These are phyloP conservation scores for Spodoptera picta DNA, from an alignment of 2,888 invertebrate species.

Conservation along the genomic window DNA sequence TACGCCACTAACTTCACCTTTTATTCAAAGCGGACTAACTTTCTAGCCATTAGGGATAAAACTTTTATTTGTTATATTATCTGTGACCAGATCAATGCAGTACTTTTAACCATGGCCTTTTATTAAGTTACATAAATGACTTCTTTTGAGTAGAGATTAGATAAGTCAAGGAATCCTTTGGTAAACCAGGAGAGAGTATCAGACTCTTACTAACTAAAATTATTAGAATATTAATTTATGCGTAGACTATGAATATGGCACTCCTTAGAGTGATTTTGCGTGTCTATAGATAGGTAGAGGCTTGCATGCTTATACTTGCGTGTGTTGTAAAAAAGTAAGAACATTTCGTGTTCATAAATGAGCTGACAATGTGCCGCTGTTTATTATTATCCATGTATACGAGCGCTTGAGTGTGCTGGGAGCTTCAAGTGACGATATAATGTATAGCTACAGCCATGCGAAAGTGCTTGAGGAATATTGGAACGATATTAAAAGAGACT, in stretches of 20 bases:
- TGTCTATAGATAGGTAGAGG: slow-evolving; percentile 4
- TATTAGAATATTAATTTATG: no score
- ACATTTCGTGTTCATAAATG: slow-evolving; percentile 29
- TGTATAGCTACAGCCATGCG: slow-evolving; percentile 14
- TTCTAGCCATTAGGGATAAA: slow-evolving; percentile 6
- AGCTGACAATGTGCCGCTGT: slow-evolving; percentile 33
- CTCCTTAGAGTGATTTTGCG: slow-evolving; percentile 14
- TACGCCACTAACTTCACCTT: background rate
- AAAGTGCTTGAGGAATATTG: no score
- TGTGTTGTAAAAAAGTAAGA: slow-evolving; percentile 39
- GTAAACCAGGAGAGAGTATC: no score
- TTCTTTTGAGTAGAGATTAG: no score
- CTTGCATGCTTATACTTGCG: slow-evolving; percentile 21
- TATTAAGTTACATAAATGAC: no score
- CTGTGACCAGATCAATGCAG: slow-evolving; percentile 20
- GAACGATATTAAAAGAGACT: no score
- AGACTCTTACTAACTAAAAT: no score
- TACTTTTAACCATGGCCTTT: slow-evolving; percentile 3
- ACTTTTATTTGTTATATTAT: slow-evolving; percentile 14
- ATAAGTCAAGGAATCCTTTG: no score
- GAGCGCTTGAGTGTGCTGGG: slow-evolving; percentile 10
- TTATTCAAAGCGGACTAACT: slow-evolving; percentile 8
- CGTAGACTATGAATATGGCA: slow-evolving; percentile 12
- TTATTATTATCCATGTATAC: slow-evolving; percentile 27
- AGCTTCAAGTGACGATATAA: slow-evolving; percentile 17